Conservation (phyloP, 2,888 invertebrate genomes). For the Allolobophora icterica region DNA sequence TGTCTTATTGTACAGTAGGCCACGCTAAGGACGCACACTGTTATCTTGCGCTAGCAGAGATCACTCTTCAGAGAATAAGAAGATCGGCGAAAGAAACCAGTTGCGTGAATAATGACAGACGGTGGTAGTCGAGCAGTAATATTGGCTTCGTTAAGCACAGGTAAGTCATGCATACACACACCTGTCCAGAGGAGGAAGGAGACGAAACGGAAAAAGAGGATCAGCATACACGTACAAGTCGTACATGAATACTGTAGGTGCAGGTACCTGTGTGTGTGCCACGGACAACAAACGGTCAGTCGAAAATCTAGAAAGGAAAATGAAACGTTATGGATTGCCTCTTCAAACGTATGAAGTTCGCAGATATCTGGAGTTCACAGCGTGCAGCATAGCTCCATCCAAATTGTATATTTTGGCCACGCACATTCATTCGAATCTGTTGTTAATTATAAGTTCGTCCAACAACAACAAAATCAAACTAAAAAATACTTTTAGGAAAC, state of each 20-base stretch:
- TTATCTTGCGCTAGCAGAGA: background rate
- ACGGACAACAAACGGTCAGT: background rate
- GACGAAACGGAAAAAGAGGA: background rate
- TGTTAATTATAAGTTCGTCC: too few relatives aligned
- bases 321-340: background rate
- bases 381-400: too few relatives aligned
- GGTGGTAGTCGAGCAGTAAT: background rate
- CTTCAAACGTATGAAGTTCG: background rate
- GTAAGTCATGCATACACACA: background rate
- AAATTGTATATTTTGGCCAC: too few relatives aligned
- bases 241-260: background rate
- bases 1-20: background rate
- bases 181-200: background rate
- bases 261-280: background rate
- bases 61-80: background rate
- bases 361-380: background rate
- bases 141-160: conserved; percentile 17
- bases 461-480: too few relatives aligned
- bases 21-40: background rate
- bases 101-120: background rate
- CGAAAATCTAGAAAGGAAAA: background rate
- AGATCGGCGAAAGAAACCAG: background rate
- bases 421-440: too few relatives aligned
- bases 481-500: too few relatives aligned
- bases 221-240: background rate